Evolutionary conservation across 2,797 vertebrate species (phyloP), one percentile per base, ranked within the genome.

Genomic region (Lacerta viridis): DNA sequence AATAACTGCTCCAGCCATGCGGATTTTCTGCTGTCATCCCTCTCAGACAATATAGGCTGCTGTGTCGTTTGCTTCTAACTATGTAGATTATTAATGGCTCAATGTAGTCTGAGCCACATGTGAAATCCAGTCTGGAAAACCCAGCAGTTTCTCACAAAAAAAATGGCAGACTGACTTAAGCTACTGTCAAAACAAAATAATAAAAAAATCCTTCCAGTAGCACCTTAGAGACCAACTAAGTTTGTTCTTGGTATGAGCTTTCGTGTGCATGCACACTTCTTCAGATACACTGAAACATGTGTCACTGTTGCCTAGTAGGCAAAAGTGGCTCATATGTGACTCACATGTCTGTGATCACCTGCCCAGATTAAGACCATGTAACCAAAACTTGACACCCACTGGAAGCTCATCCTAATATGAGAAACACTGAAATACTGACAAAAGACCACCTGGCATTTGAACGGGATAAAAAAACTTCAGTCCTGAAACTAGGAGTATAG

Each of bases 221-320:
- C 33, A 33, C 33, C 33, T 33, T 33, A 33, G 33, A 33, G 33
- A 33, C 33, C 33, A 33, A 33, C 33, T 33, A 33, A 33, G 33
- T 33, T 33, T 33, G 33, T 33, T 33, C 33, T 33, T 33, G 33
- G 33, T 33, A 33, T 33, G 33, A 33, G 33, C 33, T 33, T 33
- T 33, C 33, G 33, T 33, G 33, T 33, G 33, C 33, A 33, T 33
- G 33, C 33, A 33, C 33, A 33, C 33, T 33, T 33, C 33, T 33
- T 33, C 33, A 33, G 33, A 33, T 33, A 33, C 2, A 33, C 33
- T 33, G 33, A 33, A 33, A 33, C 33, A 33, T 0, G 0, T 1
- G 1, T 68, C 86, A 83, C 33, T 39, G 25, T 76, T 66, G 23
- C 0, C 41, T 79, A 4, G 8, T 72, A 82, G 76, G 84, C 0